Evolutionary conservation across 2,113 vertebrate genomes (phyloP).

Genomic region (Pachycephala philippinensis): DNA sequence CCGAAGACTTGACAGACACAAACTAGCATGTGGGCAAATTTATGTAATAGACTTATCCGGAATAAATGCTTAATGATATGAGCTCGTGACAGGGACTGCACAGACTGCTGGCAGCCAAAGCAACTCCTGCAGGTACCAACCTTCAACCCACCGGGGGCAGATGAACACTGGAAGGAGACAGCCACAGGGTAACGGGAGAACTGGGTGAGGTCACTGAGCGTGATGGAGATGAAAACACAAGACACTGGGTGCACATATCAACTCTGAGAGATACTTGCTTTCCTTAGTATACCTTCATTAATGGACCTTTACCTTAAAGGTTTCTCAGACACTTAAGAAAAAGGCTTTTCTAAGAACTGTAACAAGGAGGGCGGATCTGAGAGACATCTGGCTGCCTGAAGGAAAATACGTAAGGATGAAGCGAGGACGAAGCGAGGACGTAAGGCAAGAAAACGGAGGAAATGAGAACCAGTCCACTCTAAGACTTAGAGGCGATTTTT

Average conservation of each 20-base stretch:
- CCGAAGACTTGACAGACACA: not conserved
- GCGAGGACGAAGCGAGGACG: not conserved
- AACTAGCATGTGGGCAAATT: not conserved
- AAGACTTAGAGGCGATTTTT: not conserved
- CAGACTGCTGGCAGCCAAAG: not conserved
- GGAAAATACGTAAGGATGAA: not conserved
- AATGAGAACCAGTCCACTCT: not conserved
- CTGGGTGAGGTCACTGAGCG: not conserved
- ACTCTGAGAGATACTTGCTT: not conserved
- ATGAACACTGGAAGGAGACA: not conserved
- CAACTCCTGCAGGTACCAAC: not conserved
- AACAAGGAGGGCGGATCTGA: not conserved
- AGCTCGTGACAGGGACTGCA: not conserved
- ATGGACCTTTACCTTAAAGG: not conserved
- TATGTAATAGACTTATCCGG: not conserved
- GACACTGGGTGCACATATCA: fast-evolving
- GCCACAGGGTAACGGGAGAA: fast-evolving
- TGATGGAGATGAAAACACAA: not conserved
- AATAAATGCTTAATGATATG: fast-evolving
- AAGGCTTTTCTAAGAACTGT: not conserved
- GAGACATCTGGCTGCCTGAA: not conserved
- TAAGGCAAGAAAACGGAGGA: not conserved
- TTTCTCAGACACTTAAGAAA: not conserved
- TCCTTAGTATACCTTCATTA: not conserved
- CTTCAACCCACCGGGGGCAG: fast-evolving